Conservation (phyloP, 2,797 vertebrate genomes). For the Scleropages formosus region DNA sequence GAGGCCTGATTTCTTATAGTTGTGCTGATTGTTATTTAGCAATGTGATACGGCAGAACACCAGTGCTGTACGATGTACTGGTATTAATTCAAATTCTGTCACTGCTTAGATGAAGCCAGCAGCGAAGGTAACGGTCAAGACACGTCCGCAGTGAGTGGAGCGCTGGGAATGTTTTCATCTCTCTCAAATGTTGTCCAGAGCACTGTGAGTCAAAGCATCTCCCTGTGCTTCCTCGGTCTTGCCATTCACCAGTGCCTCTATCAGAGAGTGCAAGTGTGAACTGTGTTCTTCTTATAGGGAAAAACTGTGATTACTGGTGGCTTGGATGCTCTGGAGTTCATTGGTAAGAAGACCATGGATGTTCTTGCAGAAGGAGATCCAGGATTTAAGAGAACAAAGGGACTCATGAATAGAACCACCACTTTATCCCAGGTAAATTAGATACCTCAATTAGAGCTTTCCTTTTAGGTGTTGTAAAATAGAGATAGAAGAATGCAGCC, state of each 20-base stretch:
- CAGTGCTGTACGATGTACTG: not conserved
- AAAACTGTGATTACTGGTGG: constrained; percentile 88
- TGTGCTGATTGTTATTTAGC: not conserved
- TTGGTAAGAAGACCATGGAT: constrained; percentile 98
- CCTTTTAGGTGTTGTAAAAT: not conserved
- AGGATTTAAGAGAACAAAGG: constrained; percentile 94
- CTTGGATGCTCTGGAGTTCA: constrained; percentile 94
- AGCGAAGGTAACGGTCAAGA: constrained; percentile 44
- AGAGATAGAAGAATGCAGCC: not conserved
- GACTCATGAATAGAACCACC: constrained; percentile 81
- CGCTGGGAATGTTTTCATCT: constrained; percentile 86
- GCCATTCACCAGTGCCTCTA: too few relatives aligned
- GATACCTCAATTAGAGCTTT: not conserved
- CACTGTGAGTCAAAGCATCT: constrained; percentile 74
- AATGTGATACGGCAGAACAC: too few relatives aligned
- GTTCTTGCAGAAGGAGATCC: constrained; percentile 97
- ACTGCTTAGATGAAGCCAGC: constrained; percentile 38
- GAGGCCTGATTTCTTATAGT: not conserved
- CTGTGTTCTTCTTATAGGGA: constrained; percentile 63
- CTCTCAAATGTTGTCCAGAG: constrained; percentile 88
- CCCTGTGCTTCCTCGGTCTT: too few relatives aligned
- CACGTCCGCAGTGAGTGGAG: constrained; percentile 63
- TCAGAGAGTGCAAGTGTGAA: not conserved
- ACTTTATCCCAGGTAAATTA: constrained; percentile 85
- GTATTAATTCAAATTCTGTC: not conserved